Evolutionary conservation across 30 jellyfish, hydroid and myxozoan species (phyloP), one percentile per base, ranked within the genome.

Genomic region (Aurelia sp.): DNA sequence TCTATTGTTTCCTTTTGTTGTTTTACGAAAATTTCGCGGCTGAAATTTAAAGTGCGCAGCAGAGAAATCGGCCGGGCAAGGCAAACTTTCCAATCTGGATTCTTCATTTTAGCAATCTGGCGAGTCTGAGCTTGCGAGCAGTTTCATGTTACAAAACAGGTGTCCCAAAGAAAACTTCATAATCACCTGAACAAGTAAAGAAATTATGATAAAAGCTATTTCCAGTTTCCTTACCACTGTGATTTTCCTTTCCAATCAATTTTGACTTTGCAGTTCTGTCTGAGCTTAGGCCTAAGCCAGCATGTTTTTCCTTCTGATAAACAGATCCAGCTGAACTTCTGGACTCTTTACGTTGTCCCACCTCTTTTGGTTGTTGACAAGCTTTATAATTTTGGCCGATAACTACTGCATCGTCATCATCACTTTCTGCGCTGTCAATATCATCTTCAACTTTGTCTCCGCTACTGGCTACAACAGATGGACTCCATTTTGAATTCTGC

Each of bases 391-490:
- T 81, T 12, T 53, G 55, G 16, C 84, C 84, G 10, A 67, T 81
- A 11, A 81, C 91, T 60, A 81, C 20, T 17, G 62, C 92, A 40
- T 81, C 91, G 4, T 81, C 92, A 16, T 82, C 92, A 59, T 70
- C 92, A 61, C 79, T 63, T 13, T 58, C 63, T 1, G 19, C 40
- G 74, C 69, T 64, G 13, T 19, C 67, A 20, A 69, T 33, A 8
- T 69, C 86, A 5, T 82, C 81, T 18, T 59, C 80, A 20, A 38
- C 69, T 13, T 52, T 38, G 13, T 65, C 81, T 63, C 57, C 84
- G 18, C 74, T 60, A 52, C 63, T 48, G 62, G 70, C 20, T 41
- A 64, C 35, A 40, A 27, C 15, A 41, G 78, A 69, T 13, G 89
- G 80, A 57, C 65, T 20, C 89, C 89, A 79, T 63, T 79, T 79